A percentile compares a stretch with the other conserved stretches of the same genome.
Conservation (phyloP, 2,113 vertebrate genomes). For the human (Homo sapiens) region DNA sequence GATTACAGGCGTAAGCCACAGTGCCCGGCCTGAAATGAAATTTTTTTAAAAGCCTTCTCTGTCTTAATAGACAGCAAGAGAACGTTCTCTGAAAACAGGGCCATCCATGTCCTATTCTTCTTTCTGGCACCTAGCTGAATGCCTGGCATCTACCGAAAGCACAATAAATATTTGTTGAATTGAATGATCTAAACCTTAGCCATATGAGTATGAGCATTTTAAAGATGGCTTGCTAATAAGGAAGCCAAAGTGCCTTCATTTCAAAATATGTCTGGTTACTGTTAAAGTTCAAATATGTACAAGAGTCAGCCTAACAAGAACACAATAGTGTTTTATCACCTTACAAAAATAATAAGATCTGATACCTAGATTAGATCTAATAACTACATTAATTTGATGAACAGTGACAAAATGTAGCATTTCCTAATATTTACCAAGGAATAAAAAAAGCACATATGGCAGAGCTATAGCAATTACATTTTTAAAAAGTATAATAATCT, state of each 20-base stretch:
- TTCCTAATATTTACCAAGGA: constrained; percentile 37
- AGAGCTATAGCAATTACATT: constrained; percentile 19
- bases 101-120: not conserved
- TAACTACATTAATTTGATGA: not conserved
- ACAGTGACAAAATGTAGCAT: not conserved
- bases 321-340: not conserved
- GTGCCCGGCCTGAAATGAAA: too few relatives aligned
- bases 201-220: not conserved
- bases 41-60: not conserved
- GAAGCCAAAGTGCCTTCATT: constrained; percentile 20
- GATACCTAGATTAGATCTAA: not conserved
- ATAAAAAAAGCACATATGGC: constrained; percentile 12
- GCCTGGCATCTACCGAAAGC: not conserved
- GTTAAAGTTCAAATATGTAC: not conserved
- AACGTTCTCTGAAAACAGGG: not conserved
- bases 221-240: not conserved
- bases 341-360: not conserved
- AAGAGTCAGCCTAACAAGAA: not conserved
- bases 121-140: not conserved
- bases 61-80: not conserved
- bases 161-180: not conserved
- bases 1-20: too few relatives aligned
- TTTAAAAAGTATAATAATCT: not conserved
- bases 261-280: not conserved
- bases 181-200: not conserved